Evolutionary conservation across 2,888 invertebrate species (phyloP), one percentile per base, ranked within the genome.

Genomic region (Zeuzera pyrina): DNA sequence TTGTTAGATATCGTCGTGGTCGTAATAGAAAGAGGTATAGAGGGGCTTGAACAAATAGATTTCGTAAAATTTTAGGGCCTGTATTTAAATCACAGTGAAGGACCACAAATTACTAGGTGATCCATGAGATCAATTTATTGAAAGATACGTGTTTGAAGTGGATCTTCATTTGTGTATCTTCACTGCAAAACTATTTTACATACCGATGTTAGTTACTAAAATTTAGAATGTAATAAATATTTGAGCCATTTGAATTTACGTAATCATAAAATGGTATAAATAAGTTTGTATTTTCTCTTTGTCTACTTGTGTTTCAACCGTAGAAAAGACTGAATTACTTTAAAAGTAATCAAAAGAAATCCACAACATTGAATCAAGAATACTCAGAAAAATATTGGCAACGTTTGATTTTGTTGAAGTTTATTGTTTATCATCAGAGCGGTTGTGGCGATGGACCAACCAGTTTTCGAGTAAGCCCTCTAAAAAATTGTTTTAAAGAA

Each of bases 191-290:
- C 69, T 81, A 81, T 83, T 81, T 81, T 81, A 77, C 74, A 79
- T 77, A 79, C 79, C 67, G 72, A 79, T 70, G 74, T 78, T 77
- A 81, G 79, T 71, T 69, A 70, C 60, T 69, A 66, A 69, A 50
- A 60, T 41, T 52, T 46, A 68, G 74, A 64, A 43, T 51, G 57
- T 70, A 65, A 67, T 65, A 62, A n/a, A n/a, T n/a, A n/a, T n/a
- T 52, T 67, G 62, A 70, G 63, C 62, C 67, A 67, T 69, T 78
- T 67, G 51, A 58, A 60, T 62, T 72, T 70, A 72, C 65, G 69
- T 73, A 73, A 70, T 51, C 44, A 51, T 56, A 57, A 15, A 21
- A 49, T 54, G 41, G 45, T 52, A 49, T 47, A 15, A 51, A 46
- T 48, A 47, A 47, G 35, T 59, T 56, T 54, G 57, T 62, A 52